phyloP scores from a whole-genome alignment of 2,888 invertebrate genomes.

The Tenodera sinensis region DNA sequence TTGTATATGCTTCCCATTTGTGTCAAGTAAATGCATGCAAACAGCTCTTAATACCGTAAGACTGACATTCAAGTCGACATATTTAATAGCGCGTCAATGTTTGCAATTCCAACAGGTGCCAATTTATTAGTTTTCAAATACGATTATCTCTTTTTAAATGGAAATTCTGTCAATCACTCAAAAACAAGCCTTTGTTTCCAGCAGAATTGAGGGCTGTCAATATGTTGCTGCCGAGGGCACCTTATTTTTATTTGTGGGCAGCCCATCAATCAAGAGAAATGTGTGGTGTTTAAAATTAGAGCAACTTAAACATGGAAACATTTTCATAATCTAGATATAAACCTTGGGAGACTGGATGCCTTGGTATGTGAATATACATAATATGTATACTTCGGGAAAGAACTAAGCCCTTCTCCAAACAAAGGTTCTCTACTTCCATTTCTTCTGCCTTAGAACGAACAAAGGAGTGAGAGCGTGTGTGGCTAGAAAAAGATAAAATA shows the following conservation, averaged over 20 bases:
- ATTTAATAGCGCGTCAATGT: too few relatives aligned
- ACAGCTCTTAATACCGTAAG: too few relatives aligned
- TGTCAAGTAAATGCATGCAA: too few relatives aligned
- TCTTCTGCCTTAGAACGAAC: not conserved
- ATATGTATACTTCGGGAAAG: not conserved
- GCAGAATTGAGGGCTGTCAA: not conserved
- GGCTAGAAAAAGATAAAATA: not conserved
- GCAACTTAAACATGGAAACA: too few relatives aligned
- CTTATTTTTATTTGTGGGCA: not conserved
- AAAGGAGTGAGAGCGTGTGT: not conserved
- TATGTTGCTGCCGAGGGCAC: not conserved
- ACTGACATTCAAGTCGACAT: too few relatives aligned
- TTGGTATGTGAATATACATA: too few relatives aligned
- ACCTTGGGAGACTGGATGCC: too few relatives aligned
- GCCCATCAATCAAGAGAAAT: not conserved
- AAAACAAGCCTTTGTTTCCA: not conserved
- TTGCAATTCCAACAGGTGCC: too few relatives aligned
- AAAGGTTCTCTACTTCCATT: not conserved
- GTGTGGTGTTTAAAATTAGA: not conserved
- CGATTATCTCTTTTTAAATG: too few relatives aligned
- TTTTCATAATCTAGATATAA: not conserved
- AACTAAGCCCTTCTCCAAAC: not conserved
- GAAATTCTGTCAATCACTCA: too few relatives aligned
- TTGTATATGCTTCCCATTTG: too few relatives aligned
- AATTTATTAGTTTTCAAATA: too few relatives aligned